Conservation (phyloP, 2,797 vertebrate genomes). For the Avahi laniger region DNA sequence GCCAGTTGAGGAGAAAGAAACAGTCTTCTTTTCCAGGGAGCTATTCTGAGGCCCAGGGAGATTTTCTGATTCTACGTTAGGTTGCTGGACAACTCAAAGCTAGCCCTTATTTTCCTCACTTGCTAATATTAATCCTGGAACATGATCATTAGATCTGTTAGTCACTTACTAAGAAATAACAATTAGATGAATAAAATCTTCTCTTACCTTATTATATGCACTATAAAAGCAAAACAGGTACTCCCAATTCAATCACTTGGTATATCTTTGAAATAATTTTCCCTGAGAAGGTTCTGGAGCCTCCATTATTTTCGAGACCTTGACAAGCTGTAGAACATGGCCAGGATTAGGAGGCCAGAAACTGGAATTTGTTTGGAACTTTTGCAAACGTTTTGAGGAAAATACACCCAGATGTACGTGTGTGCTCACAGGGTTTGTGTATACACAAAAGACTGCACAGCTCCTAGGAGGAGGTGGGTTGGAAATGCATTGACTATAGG, state of each 20-base stretch:
- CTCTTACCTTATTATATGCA: conserved; percentile 1
- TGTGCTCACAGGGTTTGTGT: not conserved
- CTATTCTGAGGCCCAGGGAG: not conserved
- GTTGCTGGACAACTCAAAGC: not conserved
- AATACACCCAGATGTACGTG: not conserved
- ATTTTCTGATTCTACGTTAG: not conserved
- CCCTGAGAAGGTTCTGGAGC: not conserved
- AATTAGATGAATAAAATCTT: conserved; percentile 8
- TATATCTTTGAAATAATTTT: not conserved
- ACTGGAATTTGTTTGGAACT: not conserved
- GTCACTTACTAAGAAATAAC: conserved; percentile 29
- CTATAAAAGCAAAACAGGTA: not conserved
- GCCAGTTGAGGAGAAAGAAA: not conserved
- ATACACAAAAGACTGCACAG: not conserved
- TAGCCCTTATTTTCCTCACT: not conserved
- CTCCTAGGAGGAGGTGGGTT: not conserved
- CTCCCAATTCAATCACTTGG: not conserved
- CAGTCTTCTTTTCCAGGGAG: not conserved
- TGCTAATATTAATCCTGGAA: not conserved
- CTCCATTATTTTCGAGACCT: not conserved
- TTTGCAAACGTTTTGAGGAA: not conserved
- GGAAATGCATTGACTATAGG: not conserved
- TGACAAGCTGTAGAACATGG: not conserved
- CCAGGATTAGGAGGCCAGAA: not conserved
- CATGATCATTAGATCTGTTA: not conserved